A percentile compares a stretch with the other conserved stretches of the same genome.
These are phyloP conservation scores for Diuraphis noxia DNA, from an alignment of 1,140 invertebrate species.

Conservation along the genomic window DNA sequence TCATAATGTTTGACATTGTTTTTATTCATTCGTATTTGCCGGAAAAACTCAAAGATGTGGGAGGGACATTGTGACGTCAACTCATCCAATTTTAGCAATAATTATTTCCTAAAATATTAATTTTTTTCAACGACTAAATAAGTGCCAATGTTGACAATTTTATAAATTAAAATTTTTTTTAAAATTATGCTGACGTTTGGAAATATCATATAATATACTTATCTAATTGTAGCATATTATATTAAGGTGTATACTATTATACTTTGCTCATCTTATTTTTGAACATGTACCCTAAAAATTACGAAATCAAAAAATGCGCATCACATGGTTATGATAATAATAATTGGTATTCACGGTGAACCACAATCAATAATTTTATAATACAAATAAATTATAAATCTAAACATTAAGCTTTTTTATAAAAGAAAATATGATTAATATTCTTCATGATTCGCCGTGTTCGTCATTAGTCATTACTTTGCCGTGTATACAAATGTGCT, in stretches of 20 bases:
- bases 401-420: not conserved
- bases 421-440: not conserved
- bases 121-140: not conserved
- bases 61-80: not conserved
- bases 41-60: not conserved
- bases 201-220: not conserved
- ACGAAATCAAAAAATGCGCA: not conserved
- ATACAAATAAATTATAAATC: not conserved
- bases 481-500: not conserved
- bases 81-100: not conserved
- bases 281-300: not conserved
- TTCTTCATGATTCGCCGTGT: not conserved
- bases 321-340: not conserved
- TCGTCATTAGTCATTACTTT: not conserved
- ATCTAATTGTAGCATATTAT: not conserved
- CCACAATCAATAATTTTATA: not conserved
- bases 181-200: not conserved
- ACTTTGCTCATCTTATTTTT: not conserved
- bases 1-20: not conserved
- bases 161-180: not conserved
- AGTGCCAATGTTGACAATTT: not conserved
- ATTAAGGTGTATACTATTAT: not conserved
- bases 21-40: not conserved
- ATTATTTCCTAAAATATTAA: not conserved
- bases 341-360: not conserved